Conservation (phyloP, 37 sponge, comb jelly and placozoan species). For the Dysidea cf. avara region DNA sequence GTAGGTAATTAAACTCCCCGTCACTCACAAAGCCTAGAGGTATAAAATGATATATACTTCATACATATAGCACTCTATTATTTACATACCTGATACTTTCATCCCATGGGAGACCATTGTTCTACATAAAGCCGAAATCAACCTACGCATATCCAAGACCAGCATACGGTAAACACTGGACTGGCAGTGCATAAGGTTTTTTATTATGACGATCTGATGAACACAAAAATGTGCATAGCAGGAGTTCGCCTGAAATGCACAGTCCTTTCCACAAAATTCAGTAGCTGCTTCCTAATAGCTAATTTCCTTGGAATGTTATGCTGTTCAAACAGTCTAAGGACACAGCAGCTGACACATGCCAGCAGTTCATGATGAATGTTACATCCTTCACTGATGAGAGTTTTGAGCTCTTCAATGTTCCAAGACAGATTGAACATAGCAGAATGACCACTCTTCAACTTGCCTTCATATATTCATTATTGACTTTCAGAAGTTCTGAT, state of each 20-base stretch:
- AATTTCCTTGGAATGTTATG: conserved; percentile 21
- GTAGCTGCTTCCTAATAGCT: neutral
- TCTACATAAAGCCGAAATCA: neutral
- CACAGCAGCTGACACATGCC: too few relatives aligned
- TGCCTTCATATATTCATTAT: too few relatives aligned
- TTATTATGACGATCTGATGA: conserved; percentile 23
- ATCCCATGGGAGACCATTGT: conserved; percentile 13
- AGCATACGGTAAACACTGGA: conserved; percentile 24
- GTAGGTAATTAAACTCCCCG: conserved; percentile 41
- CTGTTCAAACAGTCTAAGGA: too few relatives aligned
- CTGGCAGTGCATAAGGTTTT: conserved; percentile 45
- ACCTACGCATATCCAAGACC: conserved; percentile 7
- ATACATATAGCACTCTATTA: too few relatives aligned
- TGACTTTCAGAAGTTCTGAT: too few relatives aligned
- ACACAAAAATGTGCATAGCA: conserved; percentile 41
- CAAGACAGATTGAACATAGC: conserved; percentile 32
- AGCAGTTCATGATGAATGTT: too few relatives aligned
- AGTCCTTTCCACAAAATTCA: neutral
- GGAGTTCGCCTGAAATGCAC: conserved; percentile 6
- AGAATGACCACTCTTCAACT: too few relatives aligned
- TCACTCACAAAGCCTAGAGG: conserved; percentile 26
- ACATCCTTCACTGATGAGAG: too few relatives aligned
- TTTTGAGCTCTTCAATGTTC: conserved; percentile 31
- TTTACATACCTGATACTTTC: conserved; percentile 15
- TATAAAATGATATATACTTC: neutral